Evolutionary conservation across 2,113 vertebrate genomes (phyloP), one percentile per base, ranked within the genome.

Genomic region (Prietella phreatophila): DNA sequence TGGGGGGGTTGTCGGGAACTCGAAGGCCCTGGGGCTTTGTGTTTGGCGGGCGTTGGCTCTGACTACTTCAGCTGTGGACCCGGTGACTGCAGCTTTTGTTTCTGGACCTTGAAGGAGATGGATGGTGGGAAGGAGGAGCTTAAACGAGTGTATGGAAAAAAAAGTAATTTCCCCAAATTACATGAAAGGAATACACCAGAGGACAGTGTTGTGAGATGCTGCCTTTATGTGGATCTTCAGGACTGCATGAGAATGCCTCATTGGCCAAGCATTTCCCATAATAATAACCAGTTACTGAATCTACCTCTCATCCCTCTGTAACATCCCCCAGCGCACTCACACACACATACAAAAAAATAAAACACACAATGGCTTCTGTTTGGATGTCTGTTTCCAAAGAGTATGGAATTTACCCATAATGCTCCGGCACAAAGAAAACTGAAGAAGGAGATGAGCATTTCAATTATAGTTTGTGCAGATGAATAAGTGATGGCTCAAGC

Each of bases 401-500:
- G 79, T 89, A 88, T 92, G 91, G 91, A 92, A 94, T 93, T 92
- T 91, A 92, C 86, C 87, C 86, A 87, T 86, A 92, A 92, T 91
- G 80, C 91, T 42, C n/a, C 0, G 22, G 89, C 58, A 83, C 2
- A 36, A 36, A 1, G 36, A 2, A 89, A 91, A 92, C 86, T 63
- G 86, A 91, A 82, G 88, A 89, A 85, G 81, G 75, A 89, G 42
- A 36, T 22, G 30, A 67, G 42, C 47, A 30, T 50, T 55, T 79
- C 9, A 55, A 56, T 7, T 56, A n/a, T 55, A 80, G n/a, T 20
- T 81, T 81, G 5, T 82, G 79, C 53, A 80, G 55, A 80, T 33
- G 17, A 2, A 55, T 80, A 80, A 30, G 25, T 4, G 47, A 79
- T 79, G 76, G 2, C 27, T 79, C 1, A 5, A 55, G 13, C 1